Evolutionary conservation across 2,113 vertebrate species (phyloP).

Genomic region (Capricornis sumatraensis): DNA sequence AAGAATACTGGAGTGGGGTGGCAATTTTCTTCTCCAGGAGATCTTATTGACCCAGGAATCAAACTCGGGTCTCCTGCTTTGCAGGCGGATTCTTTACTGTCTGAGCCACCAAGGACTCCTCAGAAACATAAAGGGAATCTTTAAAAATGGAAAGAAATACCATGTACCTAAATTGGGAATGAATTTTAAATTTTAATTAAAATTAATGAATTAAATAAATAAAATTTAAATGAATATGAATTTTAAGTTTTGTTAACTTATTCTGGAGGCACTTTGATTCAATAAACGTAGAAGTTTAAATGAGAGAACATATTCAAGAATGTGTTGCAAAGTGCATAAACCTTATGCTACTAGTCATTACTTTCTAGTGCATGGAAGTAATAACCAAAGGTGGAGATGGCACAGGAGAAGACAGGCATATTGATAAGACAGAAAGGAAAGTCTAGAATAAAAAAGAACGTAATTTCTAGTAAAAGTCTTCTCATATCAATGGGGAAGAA

Average conservation of each 20-base stretch:
- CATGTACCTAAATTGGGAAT: not conserved
- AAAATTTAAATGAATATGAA: not conserved
- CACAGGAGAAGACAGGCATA: not conserved
- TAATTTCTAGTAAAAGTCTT: not conserved
- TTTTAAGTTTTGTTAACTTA: conserved; percentile 18
- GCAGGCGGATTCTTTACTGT: not conserved
- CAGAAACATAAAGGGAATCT: not conserved
- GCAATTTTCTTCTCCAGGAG: not conserved
- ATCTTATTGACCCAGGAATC: not conserved
- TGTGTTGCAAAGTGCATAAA: not conserved
- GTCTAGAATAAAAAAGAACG: not conserved
- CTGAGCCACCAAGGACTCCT: not conserved
- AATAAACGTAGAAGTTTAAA: conserved; percentile 22
- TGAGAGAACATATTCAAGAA: not conserved
- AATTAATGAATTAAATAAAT: not conserved
- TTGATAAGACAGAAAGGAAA: not conserved
- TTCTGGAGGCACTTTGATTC: not conserved
- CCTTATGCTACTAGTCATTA: not conserved
- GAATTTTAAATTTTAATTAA: conserved; percentile 1
- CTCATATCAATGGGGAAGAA: not conserved
- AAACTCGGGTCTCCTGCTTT: not conserved
- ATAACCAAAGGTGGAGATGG: not conserved
- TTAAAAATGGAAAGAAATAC: conserved; percentile 26
- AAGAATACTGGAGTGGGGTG: not conserved
- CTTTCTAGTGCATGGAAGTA: not conserved